Evolutionary conservation across 2,888 invertebrate species (phyloP).

Genomic region (Eilema sororculum): DNA sequence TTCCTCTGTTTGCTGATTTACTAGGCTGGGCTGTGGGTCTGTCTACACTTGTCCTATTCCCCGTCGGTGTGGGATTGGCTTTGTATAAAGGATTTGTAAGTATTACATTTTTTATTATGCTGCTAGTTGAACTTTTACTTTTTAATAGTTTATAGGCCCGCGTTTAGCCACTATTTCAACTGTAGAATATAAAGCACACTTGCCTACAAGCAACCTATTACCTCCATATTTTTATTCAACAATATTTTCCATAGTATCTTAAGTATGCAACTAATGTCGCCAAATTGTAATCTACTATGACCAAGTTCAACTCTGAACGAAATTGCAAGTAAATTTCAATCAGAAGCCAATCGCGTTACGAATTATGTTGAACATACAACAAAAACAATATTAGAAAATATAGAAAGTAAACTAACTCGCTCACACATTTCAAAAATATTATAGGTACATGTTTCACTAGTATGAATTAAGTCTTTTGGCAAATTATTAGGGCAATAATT

Average conservation of each 20-base stretch:
- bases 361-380: neutral
- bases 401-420: neutral
- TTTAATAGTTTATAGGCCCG: neutral
- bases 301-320: neutral
- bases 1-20: conserved; percentile 90
- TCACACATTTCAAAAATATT: neutral
- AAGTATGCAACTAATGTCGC: neutral
- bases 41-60: conserved; percentile 90
- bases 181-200: no score
- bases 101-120: conserved; percentile 41
- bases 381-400: neutral
- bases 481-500: neutral
- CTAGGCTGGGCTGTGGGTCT: conserved; percentile 91
- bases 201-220: no score
- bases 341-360: neutral
- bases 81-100: conserved; percentile 77
- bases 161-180: no score
- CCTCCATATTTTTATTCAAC: no score
- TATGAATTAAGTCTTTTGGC: neutral
- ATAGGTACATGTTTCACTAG: no score
- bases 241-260: no score
- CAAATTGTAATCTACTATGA: neutral
- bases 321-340: neutral
- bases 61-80: conserved; percentile 86
- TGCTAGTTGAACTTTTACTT: no score